Evolutionary conservation across 2,888 invertebrate genomes (phyloP).

Genomic region (Notodromas monacha): DNA sequence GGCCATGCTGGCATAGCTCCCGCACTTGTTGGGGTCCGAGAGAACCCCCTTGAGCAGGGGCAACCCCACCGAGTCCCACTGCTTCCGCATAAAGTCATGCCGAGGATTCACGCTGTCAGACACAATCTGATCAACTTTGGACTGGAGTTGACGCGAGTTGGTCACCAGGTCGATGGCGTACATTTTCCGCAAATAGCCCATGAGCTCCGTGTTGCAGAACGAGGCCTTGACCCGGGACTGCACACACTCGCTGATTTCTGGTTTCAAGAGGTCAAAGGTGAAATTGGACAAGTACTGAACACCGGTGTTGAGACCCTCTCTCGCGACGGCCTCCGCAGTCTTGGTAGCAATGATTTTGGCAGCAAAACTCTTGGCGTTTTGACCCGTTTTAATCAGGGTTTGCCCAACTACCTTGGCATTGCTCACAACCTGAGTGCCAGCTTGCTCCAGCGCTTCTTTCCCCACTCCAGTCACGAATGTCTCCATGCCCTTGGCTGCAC

Average conservation of each 20-base stretch:
- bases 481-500: slow-evolving; percentile 1
- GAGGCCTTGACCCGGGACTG: slow-evolving; percentile 1
- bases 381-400: slow-evolving; percentile 1
- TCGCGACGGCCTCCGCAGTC: slow-evolving; percentile 1
- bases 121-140: no score
- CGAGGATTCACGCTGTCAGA: no score
- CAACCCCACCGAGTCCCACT: no score
- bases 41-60: slow-evolving; percentile 1
- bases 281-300: slow-evolving; percentile 4
- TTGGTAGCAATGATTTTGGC: background rate
- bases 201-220: slow-evolving; percentile 2
- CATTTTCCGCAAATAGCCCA: slow-evolving; percentile 1
- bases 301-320: slow-evolving; percentile 2
- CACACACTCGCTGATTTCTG: slow-evolving; percentile 1
- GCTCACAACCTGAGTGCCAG: slow-evolving; percentile 1
- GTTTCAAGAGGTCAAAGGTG: slow-evolving; percentile 1
- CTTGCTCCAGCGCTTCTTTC: slow-evolving; percentile 1
- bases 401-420: background rate
- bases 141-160: no score
- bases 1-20: background rate
- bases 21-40: background rate
- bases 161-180: no score
- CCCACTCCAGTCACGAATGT: background rate
- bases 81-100: no score
- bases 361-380: background rate